A percentile compares a stretch with the other conserved stretches of the same genome.
Conservation (phyloP, 1,140 invertebrate genomes). For the Drosophila baimaii region DNA sequence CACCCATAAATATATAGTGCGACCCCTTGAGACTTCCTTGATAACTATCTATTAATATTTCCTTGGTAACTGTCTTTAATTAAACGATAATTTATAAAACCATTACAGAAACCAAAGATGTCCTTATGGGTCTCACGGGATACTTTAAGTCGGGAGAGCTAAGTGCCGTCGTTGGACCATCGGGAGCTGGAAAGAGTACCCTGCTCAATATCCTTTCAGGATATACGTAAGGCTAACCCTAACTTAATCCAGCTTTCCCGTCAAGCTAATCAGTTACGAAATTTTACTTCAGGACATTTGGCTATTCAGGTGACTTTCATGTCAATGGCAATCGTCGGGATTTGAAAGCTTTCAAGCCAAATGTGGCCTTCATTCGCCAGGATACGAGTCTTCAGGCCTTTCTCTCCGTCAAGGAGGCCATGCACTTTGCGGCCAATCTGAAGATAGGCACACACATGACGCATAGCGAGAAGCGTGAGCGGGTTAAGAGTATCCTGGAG, state of each 20-base stretch:
- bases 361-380: constrained; percentile 96
- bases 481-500: constrained; percentile 90
- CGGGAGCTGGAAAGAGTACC: constrained; percentile 94
- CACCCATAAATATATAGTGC: constrained; percentile 16
- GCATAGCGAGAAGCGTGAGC: constrained; percentile 87
- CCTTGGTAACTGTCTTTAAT: neutral
- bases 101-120: constrained; percentile 85
- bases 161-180: constrained; percentile 91
- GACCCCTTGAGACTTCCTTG: neutral
- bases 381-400: constrained; percentile 93
- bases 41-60: neutral
- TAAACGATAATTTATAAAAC: neutral
- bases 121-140: constrained; percentile 86
- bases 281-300: constrained; percentile 41
- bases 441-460: constrained; percentile 90
- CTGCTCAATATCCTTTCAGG: constrained; percentile 91
- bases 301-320: constrained; percentile 85
- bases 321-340: constrained; percentile 90
- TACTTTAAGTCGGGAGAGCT: constrained; percentile 86
- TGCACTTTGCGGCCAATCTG: constrained; percentile 93
- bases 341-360: constrained; percentile 90
- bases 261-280: too few species aligned
- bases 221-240: constrained; percentile 86
- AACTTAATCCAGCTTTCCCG: neutral
- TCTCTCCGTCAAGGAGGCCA: constrained; percentile 93